These are phyloP conservation scores for Mycetomoellerius zeteki DNA, from an alignment of 1,140 invertebrate genomes.

Conservation along the genomic window DNA sequence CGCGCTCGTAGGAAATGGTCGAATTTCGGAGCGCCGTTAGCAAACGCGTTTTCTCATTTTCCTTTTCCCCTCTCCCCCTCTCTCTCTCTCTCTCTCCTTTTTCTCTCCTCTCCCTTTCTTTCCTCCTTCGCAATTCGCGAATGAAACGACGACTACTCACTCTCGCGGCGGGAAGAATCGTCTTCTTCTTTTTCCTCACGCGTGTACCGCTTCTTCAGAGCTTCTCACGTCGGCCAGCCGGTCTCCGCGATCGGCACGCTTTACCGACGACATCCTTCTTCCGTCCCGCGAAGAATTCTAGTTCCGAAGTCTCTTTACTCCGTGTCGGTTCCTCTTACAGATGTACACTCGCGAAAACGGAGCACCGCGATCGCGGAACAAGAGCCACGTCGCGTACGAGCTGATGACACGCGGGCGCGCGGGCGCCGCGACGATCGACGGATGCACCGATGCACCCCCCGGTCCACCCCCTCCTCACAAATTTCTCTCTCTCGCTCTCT, in stretches of 20 bases:
- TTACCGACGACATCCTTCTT: slow-evolving; percentile 27
- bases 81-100: neutral
- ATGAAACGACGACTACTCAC: slow-evolving; percentile 64
- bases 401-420: slow-evolving; percentile 53
- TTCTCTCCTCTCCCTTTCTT: neutral
- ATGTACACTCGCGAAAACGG: slow-evolving; percentile 46
- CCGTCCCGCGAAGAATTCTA: slow-evolving; percentile 3
- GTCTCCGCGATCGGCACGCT: slow-evolving; percentile 30
- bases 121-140: slow-evolving; percentile 22
- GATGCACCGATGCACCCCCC: slow-evolving; percentile 47
- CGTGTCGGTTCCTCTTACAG: neutral
- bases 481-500: slow-evolving; percentile 38
- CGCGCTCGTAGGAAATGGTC: slow-evolving; percentile 15
- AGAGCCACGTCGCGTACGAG: slow-evolving; percentile 35
- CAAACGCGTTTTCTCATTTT: slow-evolving; percentile 5
- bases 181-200: slow-evolving; percentile 52
- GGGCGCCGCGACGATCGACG: slow-evolving; percentile 61
- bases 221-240: slow-evolving; percentile 31
- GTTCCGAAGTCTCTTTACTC: neutral
- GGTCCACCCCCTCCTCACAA: slow-evolving; percentile 10
- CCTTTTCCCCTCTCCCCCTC: slow-evolving; percentile 3
- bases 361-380: slow-evolving; percentile 18
- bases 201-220: slow-evolving; percentile 32
- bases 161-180: slow-evolving; percentile 60
- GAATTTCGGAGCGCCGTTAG: slow-evolving; percentile 22